Evolutionary conservation across 2,888 invertebrate species (phyloP), one percentile per base, ranked within the genome.

Genomic region (Eupithecia exiguata): DNA sequence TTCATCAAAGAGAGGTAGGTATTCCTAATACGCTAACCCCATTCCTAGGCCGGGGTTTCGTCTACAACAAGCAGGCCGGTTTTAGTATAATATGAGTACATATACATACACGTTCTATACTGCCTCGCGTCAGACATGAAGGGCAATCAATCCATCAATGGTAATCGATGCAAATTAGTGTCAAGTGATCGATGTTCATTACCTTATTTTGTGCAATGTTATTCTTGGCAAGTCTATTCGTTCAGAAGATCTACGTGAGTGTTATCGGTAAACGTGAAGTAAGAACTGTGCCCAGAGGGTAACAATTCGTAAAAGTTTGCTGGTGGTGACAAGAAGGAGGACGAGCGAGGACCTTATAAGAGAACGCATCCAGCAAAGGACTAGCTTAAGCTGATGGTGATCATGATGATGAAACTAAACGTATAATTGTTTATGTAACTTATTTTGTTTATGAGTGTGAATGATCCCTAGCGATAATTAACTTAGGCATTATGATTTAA

Each of bases 91-190:
- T 4, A 21, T 10, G 16, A 3, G 49, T 49, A 9, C 49, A 0
- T 53, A 21, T 2, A 46, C n/a, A 18, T 7, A 10, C 25, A 25
- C 58, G 63, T 35, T 62, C 21, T 9, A 63, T n/a, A 35, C 62
- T 38, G 49, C 36, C 10, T 30, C 35, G n/a, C 61, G 66, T 35
- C 67, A 70, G 78, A 78, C 77, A 81, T 80, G 74, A 69, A 66
- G 74, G 10, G 74, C 80, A 80, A 84, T 85, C 82, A 84, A 83
- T 81, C 79, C 68, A 84, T 85, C 82, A 81, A 75, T 65, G 66
- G 70, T 81, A 83, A 85, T 84, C 78, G 78, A 77, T 69, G 72
- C 62, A 77, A 83, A 84, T 84, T 83, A 80, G 70, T 79, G 67
- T 71, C 78, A 76, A 73, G 74, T 75, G 71, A 71, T 76, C 72